Evolutionary conservation across 2,113 vertebrate species (phyloP), one percentile per base, ranked within the genome.

Genomic region (Australoheros scitulus): DNA sequence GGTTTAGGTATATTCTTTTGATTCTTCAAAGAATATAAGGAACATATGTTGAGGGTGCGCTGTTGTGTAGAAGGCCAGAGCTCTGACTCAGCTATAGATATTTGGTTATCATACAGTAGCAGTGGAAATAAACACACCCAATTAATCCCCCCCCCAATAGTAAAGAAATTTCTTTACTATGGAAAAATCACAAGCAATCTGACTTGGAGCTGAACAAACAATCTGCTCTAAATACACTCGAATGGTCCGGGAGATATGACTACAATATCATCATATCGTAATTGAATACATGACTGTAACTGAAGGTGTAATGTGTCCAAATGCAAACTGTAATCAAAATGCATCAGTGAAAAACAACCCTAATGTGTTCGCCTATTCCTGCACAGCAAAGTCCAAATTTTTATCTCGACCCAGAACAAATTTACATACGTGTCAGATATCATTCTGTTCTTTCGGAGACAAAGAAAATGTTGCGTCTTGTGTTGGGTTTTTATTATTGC

Each of bases 161-260:
- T 26, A 26, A 38, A 24, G 50, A 43, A 29, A 59, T 55, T 78
- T 72, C 63, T 83, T 72, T 68, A 72, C 22, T 26, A 17, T 15
- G 11, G 52, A 61, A 79, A 77, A 55, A 55, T 70, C 81, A 61
- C 61, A 52, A 60, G 61, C 63, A 77, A 77, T 29, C 78, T 64
- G 84, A 90, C 77, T 83, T 59, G 56, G 38, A 83, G 80, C 24
- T 77, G 81, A 90, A 81, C 29, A 55, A 92, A 89, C 60, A 86
- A 77, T 82, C 65, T 88, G 77, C 74, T 81, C 9, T 29, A 55
- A 72, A 55, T 24, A 55, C 47, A 72, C 64, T 55, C 36, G 47
- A 82, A 79, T 41, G 76, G 29, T 60, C 78, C 4, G 20, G 56
- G 65, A 57, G 61, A 82, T 68, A 77, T 26, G 15, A 13, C 43